These are phyloP conservation scores for Ophiothrix spiculata DNA, from an alignment of 35 echinoderm and acorn worm genomes.

Conservation along the genomic window DNA sequence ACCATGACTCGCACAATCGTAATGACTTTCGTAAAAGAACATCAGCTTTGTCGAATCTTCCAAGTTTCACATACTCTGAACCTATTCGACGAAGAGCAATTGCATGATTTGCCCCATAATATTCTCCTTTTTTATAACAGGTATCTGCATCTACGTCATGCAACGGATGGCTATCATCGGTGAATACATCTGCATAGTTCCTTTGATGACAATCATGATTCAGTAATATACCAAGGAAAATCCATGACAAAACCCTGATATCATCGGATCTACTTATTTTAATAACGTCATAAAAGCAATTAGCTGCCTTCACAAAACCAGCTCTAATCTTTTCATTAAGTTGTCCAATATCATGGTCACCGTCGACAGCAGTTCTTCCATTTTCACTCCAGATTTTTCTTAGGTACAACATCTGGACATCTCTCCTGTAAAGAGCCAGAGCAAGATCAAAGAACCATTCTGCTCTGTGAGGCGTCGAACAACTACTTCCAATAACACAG, in stretches of 20 bases:
- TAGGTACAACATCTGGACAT: constrained; percentile 76
- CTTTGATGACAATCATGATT: constrained; percentile 48
- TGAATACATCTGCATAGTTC: constrained; percentile 28
- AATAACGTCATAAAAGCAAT: constrained; percentile 44
- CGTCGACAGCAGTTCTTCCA: neutral
- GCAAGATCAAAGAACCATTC: constrained; percentile 93
- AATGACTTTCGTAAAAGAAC: constrained; percentile 47
- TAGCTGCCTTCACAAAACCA: constrained; percentile 55
- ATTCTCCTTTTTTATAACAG: constrained; percentile 40
- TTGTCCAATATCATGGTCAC: neutral
- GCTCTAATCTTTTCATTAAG: constrained; percentile 8
- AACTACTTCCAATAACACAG: constrained; percentile 34
- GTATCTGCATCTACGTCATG: constrained; percentile 24
- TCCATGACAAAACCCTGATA: constrained; percentile 53
- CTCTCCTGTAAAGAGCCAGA: constrained; percentile 63
- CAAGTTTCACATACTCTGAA: constrained; percentile 64
- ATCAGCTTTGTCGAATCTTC: constrained; percentile 37
- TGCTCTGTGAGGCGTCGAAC: constrained; percentile 21
- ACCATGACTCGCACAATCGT: constrained; percentile 33
- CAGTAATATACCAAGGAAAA: constrained; percentile 76
- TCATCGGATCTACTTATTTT: constrained; percentile 16
- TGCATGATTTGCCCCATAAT: constrained; percentile 27
- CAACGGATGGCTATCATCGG: neutral
- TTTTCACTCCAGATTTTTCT: constrained; percentile 13
- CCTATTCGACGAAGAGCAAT: constrained; percentile 60